Percentiles rank a stretch among this genome's conserved stretches.
phyloP scores from a whole-genome alignment of 2,888 invertebrate genomes.

The Andrena bicolor region DNA sequence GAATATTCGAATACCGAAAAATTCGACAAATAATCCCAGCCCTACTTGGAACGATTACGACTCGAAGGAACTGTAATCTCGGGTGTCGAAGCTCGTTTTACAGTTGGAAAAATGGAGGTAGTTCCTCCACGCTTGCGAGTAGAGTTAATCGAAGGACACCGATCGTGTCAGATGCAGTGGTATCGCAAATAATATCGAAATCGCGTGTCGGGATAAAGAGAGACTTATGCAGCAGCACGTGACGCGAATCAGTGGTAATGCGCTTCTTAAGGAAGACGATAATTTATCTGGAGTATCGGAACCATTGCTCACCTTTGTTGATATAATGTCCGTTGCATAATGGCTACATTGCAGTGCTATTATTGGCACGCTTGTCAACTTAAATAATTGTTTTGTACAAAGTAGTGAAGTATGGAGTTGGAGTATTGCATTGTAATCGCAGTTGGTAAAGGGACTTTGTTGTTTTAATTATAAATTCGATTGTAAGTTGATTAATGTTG shows the following conservation, averaged over 20 bases:
- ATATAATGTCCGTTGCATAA: conserved; percentile 10
- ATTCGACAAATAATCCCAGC: too few species aligned
- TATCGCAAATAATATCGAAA: conserved; percentile 28
- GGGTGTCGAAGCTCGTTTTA: background rate
- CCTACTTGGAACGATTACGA: background rate
- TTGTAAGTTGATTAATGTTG: too few species aligned
- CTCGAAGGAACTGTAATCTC: background rate
- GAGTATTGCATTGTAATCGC: too few species aligned
- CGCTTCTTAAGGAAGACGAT: conserved; percentile 17
- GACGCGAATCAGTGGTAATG: conserved; percentile 51
- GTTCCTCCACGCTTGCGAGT: background rate
- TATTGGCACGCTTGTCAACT: background rate
- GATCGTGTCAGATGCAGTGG: conserved; percentile 7
- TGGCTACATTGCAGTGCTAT: background rate
- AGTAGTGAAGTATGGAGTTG: too few species aligned
- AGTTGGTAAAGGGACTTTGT: too few species aligned
- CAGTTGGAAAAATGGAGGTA: background rate
- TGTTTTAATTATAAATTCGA: too few species aligned
- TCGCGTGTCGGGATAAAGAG: conserved; percentile 48
- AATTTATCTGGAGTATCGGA: conserved; percentile 36
- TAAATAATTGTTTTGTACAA: background rate
- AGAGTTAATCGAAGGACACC: background rate
- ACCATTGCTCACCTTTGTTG: background rate
- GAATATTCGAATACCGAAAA: too few species aligned
- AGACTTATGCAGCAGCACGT: conserved; percentile 55